These are phyloP conservation scores for Periophthalmus modestus DNA, from an alignment of 2,113 vertebrate genomes.

Conservation along the genomic window DNA sequence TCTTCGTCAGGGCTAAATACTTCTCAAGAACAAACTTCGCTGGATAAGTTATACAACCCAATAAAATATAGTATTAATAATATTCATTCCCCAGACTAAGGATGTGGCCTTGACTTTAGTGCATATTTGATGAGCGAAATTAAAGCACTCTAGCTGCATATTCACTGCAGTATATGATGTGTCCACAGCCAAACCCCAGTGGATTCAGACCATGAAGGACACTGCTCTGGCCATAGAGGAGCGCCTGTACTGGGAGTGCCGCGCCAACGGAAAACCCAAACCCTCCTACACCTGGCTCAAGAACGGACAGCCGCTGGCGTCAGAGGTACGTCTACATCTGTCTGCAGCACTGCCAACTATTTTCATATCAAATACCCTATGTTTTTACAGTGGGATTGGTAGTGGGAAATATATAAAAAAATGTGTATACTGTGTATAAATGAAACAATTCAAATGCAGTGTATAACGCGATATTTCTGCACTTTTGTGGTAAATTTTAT, in stretches of 20 bases:
- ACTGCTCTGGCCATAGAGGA: slow-evolving; percentile 85
- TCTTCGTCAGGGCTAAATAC: not conserved
- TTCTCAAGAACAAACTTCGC: not conserved
- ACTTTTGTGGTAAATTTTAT: no score
- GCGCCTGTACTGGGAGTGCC: slow-evolving; percentile 87
- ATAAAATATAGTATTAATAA: not conserved
- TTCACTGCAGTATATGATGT: slow-evolving; percentile 48
- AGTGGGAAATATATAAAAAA: no score
- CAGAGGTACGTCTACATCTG: slow-evolving; percentile 79
- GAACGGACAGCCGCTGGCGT: slow-evolving; percentile 82
- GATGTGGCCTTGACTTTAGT: not conserved
- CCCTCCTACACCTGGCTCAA: slow-evolving; percentile 91
- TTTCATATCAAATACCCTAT: not conserved
- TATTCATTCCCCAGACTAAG: not conserved
- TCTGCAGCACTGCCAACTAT: not conserved
- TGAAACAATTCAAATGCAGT: no score
- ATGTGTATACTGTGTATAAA: no score
- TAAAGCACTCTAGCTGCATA: slow-evolving; percentile 31
- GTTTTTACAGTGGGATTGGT: not conserved
- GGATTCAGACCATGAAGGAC: slow-evolving; percentile 87
- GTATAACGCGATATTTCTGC: no score
- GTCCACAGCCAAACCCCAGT: slow-evolving; percentile 89
- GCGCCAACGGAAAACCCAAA: slow-evolving; percentile 89
- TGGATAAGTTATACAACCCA: not conserved
- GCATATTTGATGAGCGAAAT: slow-evolving; percentile 37